A percentile compares a stretch with the other conserved stretches of the same genome.
Conservation (phyloP, 2,113 vertebrate genomes). For the Puffinus mauretanicus region DNA sequence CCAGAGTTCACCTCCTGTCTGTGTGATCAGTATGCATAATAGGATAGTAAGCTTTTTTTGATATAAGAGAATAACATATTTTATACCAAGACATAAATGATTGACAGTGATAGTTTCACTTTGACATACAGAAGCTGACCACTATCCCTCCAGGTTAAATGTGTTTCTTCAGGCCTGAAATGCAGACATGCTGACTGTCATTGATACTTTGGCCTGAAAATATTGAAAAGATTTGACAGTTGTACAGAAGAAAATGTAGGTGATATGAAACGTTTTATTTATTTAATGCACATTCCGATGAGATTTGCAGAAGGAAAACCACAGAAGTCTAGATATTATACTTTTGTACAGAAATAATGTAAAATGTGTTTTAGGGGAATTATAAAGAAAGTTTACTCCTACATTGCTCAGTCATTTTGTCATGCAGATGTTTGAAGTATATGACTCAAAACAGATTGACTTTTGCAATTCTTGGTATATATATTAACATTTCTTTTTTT, state of each 20-base stretch:
- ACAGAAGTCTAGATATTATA: background rate
- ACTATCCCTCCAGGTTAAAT: background rate
- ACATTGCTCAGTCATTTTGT: background rate
- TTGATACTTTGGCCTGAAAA: background rate
- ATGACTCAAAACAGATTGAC: background rate
- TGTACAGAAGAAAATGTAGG: background rate
- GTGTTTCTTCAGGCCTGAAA: background rate
- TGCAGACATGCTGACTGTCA: background rate
- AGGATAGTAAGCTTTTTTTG: background rate
- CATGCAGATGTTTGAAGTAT: background rate
- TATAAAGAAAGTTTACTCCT: background rate
- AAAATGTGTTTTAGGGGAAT: background rate
- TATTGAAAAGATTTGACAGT: background rate
- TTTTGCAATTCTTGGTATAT: background rate
- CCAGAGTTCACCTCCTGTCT: background rate
- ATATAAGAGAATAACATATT: background rate
- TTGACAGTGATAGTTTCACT: background rate
- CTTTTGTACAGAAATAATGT: background rate
- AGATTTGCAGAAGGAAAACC: background rate
- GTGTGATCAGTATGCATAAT: background rate
- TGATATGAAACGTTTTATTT: background rate
- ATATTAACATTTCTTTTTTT: background rate
- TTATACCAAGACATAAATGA: background rate
- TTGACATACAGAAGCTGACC: background rate
- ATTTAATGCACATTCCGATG: background rate